Conservation (phyloP, 2,888 invertebrate species). For the Mermis nigrescens region DNA sequence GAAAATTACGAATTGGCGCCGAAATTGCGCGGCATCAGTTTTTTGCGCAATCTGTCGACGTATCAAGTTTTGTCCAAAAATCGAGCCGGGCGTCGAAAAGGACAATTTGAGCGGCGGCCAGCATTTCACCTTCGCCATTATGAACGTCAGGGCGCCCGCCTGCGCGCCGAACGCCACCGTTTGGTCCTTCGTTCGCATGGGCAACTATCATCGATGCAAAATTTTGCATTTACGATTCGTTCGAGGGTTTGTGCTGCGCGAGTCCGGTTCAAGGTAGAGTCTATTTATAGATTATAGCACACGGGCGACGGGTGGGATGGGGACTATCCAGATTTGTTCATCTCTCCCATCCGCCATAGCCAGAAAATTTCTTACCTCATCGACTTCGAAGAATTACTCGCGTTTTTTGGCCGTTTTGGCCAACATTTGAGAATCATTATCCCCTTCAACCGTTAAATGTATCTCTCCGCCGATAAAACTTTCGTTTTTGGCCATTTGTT, state of each 20-base stretch:
- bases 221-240: constrained; percentile 82
- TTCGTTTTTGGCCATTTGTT: no score
- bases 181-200: constrained; percentile 83
- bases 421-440: no score
- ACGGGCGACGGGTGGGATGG: no score
- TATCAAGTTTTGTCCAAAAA: constrained; percentile 83
- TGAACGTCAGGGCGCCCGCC: constrained; percentile 94
- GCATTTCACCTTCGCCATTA: constrained; percentile 45
- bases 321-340: no score
- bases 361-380: no score
- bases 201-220: constrained; percentile 77
- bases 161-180: constrained; percentile 99
- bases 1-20: constrained; percentile 86
- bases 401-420: no score
- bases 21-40: constrained; percentile 70
- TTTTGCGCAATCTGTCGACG: constrained; percentile 75
- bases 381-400: no score
- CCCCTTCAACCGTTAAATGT: no score
- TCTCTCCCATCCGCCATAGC: no score
- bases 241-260: constrained; percentile 77
- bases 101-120: constrained; percentile 27
- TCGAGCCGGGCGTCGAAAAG: constrained; percentile 53
- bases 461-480: no score
- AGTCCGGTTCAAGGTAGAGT: constrained; percentile 42
- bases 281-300: no score